These are phyloP conservation scores for Notoglanidium macrostoma DNA, from an alignment of 2,797 vertebrate species.

Conservation along the genomic window DNA sequence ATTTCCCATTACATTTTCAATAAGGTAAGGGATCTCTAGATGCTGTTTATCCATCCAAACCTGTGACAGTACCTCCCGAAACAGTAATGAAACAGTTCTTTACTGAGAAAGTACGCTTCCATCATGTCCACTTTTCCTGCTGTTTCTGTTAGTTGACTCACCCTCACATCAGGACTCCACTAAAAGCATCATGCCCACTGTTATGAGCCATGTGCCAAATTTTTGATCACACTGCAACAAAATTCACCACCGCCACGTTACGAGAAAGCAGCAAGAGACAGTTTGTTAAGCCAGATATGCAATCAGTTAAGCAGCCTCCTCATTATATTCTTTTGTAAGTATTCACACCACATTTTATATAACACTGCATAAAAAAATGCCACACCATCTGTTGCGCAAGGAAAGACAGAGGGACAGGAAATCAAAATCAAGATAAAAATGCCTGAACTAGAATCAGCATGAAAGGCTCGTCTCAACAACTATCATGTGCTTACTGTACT, in stretches of 20 bases:
- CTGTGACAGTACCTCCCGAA: neutral
- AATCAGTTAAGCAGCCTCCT: neutral
- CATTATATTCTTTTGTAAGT: neutral
- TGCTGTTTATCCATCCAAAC: neutral
- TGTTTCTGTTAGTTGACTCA: neutral
- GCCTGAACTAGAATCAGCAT: neutral
- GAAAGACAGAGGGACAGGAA: neutral
- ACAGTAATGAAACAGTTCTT: neutral
- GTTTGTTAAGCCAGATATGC: neutral
- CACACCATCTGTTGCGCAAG: neutral
- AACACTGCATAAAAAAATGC: neutral
- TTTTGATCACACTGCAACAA: conserved; percentile 6
- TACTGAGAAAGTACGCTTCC: neutral
- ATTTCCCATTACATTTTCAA: neutral
- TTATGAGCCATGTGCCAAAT: conserved; percentile 18
- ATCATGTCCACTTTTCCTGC: neutral
- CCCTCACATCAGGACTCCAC: neutral
- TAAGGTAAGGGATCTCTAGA: neutral
- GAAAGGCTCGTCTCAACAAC: neutral
- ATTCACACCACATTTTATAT: neutral
- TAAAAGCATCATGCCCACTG: conserved; percentile 6
- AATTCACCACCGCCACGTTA: neutral
- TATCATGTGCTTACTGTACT: conserved; percentile 55
- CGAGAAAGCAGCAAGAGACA: neutral
- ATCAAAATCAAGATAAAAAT: neutral